Evolutionary conservation across 1,140 invertebrate species (phyloP).

Genomic region (Marisa cornuarietis): DNA sequence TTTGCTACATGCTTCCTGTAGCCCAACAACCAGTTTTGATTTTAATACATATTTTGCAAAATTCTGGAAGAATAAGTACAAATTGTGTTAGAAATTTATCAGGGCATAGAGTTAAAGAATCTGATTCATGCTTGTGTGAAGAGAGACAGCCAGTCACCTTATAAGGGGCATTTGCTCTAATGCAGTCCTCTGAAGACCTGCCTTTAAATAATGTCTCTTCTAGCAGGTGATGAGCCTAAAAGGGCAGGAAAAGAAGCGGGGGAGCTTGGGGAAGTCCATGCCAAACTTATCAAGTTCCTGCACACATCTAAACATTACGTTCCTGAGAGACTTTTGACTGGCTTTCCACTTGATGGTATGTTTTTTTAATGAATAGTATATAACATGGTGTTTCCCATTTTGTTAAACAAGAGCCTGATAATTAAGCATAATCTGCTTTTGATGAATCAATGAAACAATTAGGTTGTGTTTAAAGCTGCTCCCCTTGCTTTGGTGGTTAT

Average conservation of each 20-base stretch:
- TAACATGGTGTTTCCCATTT: background rate
- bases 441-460: too few species aligned
- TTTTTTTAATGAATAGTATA: slow-evolving; percentile 6
- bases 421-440: too few species aligned
- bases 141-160: background rate
- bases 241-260: slow-evolving; percentile 68
- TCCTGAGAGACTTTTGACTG: slow-evolving; percentile 80
- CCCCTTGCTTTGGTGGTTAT: too few species aligned
- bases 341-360: slow-evolving; percentile 84
- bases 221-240: slow-evolving; percentile 62
- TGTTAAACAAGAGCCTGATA: background rate
- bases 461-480: too few species aligned
- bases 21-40: too few species aligned
- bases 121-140: background rate
- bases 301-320: slow-evolving; percentile 85
- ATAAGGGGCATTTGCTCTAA: too few species aligned
- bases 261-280: slow-evolving; percentile 73
- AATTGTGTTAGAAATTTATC: too few species aligned
- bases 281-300: slow-evolving; percentile 86
- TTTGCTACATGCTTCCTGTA: too few species aligned
- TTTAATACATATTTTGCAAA: too few species aligned
- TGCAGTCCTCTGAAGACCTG: too few species aligned
- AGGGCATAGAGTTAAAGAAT: too few species aligned
- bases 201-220: background rate
- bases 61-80: too few species aligned